Conservation (phyloP, 2,113 vertebrate species). For the Panthera leo region DNA sequence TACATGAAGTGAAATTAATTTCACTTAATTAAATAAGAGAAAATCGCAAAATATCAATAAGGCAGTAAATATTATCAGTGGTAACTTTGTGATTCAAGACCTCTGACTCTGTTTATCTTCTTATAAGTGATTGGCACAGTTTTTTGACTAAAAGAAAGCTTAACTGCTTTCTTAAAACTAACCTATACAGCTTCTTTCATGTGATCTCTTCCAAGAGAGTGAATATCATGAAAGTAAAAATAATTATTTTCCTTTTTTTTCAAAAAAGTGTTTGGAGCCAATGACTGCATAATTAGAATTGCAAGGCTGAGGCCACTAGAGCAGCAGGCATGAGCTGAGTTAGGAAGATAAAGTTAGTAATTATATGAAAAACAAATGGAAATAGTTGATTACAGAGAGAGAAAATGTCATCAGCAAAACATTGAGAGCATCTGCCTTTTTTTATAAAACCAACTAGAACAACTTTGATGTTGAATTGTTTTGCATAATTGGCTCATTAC, state of each 20-base stretch:
- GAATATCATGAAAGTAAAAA: background rate
- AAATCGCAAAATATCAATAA: conserved; percentile 24
- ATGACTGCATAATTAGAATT: background rate
- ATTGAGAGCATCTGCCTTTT: background rate
- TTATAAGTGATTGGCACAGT: background rate
- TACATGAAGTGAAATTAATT: background rate
- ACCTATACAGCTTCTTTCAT: background rate
- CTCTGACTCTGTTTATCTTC: background rate
- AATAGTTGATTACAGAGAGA: conserved; percentile 33
- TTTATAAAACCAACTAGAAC: conserved; percentile 28
- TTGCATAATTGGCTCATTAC: conserved; percentile 41
- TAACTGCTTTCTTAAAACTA: conserved; percentile 32
- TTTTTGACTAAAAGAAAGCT: background rate
- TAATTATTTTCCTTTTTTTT: conserved; percentile 13
- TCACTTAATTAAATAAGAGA: background rate
- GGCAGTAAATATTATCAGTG: background rate
- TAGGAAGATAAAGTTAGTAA: conserved; percentile 3
- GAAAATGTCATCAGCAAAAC: conserved; percentile 6
- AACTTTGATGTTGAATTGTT: conserved; percentile 51
- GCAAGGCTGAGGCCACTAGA: background rate
- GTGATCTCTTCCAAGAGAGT: conserved; percentile 13
- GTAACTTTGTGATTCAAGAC: conserved; percentile 3
- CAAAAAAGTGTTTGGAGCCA: background rate
- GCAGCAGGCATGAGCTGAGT: background rate
- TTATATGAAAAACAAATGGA: conserved; percentile 49